Percentiles rank a stretch among this genome's conserved stretches.
Evolutionary conservation across 2,888 invertebrate species (phyloP).

Genomic region (Esperia sulphurella): DNA sequence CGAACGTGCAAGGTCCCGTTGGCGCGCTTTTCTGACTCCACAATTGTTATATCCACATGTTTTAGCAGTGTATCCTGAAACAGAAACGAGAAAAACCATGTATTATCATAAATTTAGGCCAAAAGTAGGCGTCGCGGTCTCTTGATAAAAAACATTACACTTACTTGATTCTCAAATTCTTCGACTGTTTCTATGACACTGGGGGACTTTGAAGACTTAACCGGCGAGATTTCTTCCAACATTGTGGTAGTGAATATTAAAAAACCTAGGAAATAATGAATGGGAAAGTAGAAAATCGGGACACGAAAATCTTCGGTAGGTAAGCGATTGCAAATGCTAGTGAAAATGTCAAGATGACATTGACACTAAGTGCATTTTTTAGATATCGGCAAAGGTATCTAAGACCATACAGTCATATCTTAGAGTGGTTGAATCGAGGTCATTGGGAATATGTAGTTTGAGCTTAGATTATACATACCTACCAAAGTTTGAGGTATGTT

Average conservation of each 20-base stretch:
- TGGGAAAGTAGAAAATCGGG: not conserved
- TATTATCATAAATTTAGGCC: constrained; percentile 14
- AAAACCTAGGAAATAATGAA: not conserved
- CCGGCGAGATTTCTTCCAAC: constrained; percentile 54
- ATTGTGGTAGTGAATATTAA: constrained; percentile 20
- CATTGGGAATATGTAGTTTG: too few relatives aligned
- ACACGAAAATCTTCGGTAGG: not conserved
- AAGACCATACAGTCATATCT: too few relatives aligned
- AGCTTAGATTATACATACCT: too few relatives aligned
- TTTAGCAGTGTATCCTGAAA: constrained; percentile 83
- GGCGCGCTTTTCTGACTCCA: constrained; percentile 87
- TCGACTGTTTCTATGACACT: constrained; percentile 53
- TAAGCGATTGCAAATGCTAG: too few relatives aligned
- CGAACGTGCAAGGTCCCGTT: constrained; percentile 86
- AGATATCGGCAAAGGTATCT: too few relatives aligned
- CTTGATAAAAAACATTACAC: constrained; percentile 19
- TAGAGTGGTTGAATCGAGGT: too few relatives aligned
- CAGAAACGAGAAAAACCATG: constrained; percentile 19
- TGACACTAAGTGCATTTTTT: too few relatives aligned
- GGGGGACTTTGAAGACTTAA: constrained; percentile 47
- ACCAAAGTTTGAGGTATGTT: too few relatives aligned
- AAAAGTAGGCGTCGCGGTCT: constrained; percentile 51
- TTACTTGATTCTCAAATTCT: constrained; percentile 62
- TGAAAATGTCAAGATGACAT: too few relatives aligned
- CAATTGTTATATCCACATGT: constrained; percentile 86